These are phyloP conservation scores for Arvicanthis niloticus DNA, from an alignment of 2,113 vertebrate species.

Conservation along the genomic window DNA sequence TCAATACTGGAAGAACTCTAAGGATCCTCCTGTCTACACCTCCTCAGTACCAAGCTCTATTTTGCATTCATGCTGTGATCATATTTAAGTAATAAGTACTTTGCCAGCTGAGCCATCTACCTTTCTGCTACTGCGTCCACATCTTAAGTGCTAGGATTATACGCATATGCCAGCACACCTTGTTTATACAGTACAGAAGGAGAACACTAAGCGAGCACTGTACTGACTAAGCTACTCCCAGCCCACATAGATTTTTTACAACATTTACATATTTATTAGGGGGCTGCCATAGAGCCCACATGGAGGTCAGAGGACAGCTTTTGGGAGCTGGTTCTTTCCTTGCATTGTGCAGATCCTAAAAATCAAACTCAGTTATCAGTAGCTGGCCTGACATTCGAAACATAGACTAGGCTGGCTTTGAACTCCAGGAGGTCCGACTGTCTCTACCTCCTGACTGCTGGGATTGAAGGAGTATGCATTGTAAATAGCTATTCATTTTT, in stretches of 20 bases:
- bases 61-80: neutral
- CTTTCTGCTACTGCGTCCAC: neutral
- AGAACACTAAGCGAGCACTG: neutral
- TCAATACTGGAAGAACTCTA: neutral
- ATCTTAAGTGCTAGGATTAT: neutral
- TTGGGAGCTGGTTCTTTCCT: neutral
- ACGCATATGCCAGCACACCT: neutral
- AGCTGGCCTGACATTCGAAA: neutral
- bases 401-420: neutral
- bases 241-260: neutral
- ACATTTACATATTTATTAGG: neutral
- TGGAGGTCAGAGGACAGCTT: neutral
- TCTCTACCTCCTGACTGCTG: neutral
- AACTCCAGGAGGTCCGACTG: neutral
- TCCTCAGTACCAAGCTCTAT: neutral
- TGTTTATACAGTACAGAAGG: neutral
- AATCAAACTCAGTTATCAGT: neutral
- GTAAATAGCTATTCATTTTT: neutral
- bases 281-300: neutral
- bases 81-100: neutral
- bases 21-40: neutral
- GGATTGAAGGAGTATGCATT: neutral
- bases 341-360: neutral
- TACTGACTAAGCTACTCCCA: neutral
- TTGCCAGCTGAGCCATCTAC: no score